Evolutionary conservation across 2,888 invertebrate species (phyloP), one percentile per base, ranked within the genome.

Genomic region (Xestia rhomboidea): DNA sequence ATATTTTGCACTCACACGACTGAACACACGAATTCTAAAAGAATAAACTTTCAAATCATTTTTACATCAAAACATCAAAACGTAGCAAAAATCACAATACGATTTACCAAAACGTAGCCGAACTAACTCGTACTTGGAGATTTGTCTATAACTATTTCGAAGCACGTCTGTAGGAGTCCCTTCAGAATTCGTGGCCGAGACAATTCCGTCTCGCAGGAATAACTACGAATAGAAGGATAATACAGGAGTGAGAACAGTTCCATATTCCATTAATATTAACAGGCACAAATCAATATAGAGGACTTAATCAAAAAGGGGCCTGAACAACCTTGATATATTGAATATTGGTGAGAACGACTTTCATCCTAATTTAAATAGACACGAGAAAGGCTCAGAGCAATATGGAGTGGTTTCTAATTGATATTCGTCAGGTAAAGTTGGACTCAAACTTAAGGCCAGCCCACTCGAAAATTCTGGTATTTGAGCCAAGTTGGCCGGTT

Each of bases 401-500:
- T 80, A 64, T 73, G 70, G 75, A 82, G 70, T 79, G 79, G 77
- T 64, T 68, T 62, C 82, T 84, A 88, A 89, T 82, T 89, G 80
- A 84, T 86, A 87, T 87, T 89, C 79, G 86, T 81, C 83, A 87
- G 84, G 89, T 88, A 79, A 85, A 81, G 76, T 88, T 81, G 78
- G 76, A 73, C 54, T 69, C 27, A 24, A 73, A 54, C 62, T 85
- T 34, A 51, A 75, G 63, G 69, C 67, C 54, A 38, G 57, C 46
- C 70, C n/a, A 63, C 69, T 77, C 64, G 78, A 74, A 74, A 78
- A 84, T 84, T 69, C 44, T 68, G 70, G 27, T 68, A 51, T 75
- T 82, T 67, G 74, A 68, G 46, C 15, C 86, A 83, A 84, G 70
- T 79, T 86, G 63, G 62, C 51, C 69, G 66, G 73, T 88, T 85